phyloP scores from a whole-genome alignment of 2,113 vertebrate species.

The Corvus moneduloides region DNA sequence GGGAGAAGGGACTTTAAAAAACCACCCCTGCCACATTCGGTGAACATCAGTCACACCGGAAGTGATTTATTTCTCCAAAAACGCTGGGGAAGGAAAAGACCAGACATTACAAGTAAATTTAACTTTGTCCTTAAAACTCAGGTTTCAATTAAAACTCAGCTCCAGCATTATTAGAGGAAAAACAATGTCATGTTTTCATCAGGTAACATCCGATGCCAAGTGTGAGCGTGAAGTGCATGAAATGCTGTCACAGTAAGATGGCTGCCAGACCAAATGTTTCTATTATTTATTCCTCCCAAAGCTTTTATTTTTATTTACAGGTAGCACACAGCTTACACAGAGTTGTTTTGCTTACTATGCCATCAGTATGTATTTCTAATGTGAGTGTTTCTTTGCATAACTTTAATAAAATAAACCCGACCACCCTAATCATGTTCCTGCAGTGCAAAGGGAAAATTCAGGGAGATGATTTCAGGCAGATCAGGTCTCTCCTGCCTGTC shows the following conservation, averaged over 20 bases:
- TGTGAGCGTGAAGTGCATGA: not conserved
- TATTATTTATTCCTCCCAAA: not conserved
- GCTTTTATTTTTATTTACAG: not conserved
- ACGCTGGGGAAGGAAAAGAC: not conserved
- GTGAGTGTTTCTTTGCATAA: not conserved
- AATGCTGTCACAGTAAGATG: not conserved
- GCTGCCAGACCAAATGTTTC: not conserved
- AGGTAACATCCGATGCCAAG: not conserved
- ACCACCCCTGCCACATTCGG: not conserved
- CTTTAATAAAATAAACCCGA: not conserved
- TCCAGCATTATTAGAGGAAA: not conserved
- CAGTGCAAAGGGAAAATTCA: not conserved
- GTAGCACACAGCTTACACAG: not conserved
- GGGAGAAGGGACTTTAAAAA: not conserved
- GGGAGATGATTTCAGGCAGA: not conserved
- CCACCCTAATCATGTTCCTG: not conserved
- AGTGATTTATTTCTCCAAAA: not conserved
- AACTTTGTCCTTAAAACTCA: not conserved
- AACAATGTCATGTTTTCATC: not conserved
- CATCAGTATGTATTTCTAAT: not conserved
- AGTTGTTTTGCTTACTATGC: not conserved
- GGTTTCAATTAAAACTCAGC: not conserved
- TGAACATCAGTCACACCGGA: not conserved
- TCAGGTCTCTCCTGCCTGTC: not conserved
- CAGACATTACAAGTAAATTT: not conserved